Evolutionary conservation across 2,888 invertebrate genomes (phyloP), one percentile per base, ranked within the genome.

Genomic region (Chrysina gloriosa): DNA sequence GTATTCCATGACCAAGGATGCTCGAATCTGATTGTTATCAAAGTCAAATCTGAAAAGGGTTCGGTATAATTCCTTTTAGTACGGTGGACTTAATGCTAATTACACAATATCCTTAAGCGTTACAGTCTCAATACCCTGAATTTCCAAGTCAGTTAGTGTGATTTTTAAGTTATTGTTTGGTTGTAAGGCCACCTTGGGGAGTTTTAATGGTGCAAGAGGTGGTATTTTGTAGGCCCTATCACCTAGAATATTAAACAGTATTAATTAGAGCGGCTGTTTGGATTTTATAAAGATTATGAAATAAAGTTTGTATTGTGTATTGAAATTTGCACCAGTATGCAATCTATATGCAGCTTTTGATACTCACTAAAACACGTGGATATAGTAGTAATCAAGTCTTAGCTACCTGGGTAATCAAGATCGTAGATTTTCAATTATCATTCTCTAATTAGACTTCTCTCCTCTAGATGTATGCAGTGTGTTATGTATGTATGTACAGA

Each of bases 171-270:
- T 69, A 45, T 63, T 48, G 21, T 70, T 68, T n/a, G 71, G 56
- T 19, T 75, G 67, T 16, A 77, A 54, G 31, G 69, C 65, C 1
- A 76, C 34, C 42, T 71, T 67, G 7, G 76, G 75, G 7, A 73
- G 48, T 7, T 68, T 67, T 11, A 78, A 54, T 3, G 79, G 79
- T 2, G 67, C 16, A 63, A 79, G 48, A n/a, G 69, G 68, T 5
- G 79, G 78, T 16, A 78, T 73, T 14, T 73, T 72, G 42, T 73
- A 73, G 29, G 70, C 58, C 29, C 69, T 74, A 54, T 79, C 78
- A 39, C 78, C 78, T 77, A 29, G 58, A 73, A 70, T 64, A 27
- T 29, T 34, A 45, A 54, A 31, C n/a, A 31, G 1, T 4, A n/a
- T 31, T 6, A 31, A 31, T 31, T 31, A 9, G 1, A 2, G 31